Evolutionary conservation across 2,113 vertebrate species (phyloP).

Genomic region (Scomber colias): DNA sequence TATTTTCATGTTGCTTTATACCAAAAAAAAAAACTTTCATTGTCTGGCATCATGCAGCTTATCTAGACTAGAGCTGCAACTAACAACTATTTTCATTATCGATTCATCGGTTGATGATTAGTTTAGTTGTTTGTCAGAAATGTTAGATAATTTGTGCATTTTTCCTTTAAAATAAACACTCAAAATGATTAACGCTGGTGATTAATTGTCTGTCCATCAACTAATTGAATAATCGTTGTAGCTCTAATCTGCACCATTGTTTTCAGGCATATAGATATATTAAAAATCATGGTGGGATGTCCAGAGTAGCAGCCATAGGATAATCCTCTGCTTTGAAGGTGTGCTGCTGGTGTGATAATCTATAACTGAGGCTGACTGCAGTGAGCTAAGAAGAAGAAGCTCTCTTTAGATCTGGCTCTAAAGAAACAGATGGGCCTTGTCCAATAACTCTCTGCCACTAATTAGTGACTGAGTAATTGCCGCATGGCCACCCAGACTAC

Average conservation of each 20-base stretch:
- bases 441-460: conserved; percentile 48
- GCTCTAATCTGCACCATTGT: not conserved
- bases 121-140: too few relatives aligned
- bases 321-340: conserved; percentile 26
- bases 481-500: conserved; percentile 57
- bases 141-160: too few relatives aligned
- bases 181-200: too few relatives aligned
- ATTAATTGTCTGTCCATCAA: too few relatives aligned
- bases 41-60: not conserved
- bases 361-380: conserved; percentile 35
- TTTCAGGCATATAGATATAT: not conserved
- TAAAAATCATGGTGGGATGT: not conserved
- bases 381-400: conserved; percentile 2
- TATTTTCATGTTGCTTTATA: not conserved
- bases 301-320: conserved; percentile 15
- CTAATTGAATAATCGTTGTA: too few relatives aligned
- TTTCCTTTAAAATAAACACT: too few relatives aligned
- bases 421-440: conserved; percentile 76
- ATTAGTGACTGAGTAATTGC: conserved; percentile 74
- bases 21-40: too few relatives aligned
- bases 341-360: conserved; percentile 53
- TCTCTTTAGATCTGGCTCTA: conserved; percentile 41
- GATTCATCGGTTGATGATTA: too few relatives aligned
- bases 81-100: too few relatives aligned
- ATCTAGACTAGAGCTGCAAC: too few relatives aligned